Percentiles rank a stretch among this genome's conserved stretches.
Conservation (phyloP, 2,113 vertebrate genomes). For the Cyphomyrus discorhynchus region DNA sequence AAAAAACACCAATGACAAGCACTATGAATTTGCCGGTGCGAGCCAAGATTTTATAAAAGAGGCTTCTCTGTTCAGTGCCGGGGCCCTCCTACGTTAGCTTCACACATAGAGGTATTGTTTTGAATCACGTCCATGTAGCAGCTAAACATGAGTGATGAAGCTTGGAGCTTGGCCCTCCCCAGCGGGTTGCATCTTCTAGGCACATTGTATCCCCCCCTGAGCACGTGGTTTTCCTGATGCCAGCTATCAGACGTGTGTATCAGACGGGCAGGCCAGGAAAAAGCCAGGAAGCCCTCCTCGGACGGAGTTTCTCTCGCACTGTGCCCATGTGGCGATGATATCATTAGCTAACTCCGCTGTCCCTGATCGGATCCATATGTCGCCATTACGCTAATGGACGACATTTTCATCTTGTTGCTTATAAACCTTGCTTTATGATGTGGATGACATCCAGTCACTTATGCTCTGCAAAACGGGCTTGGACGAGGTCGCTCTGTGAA, state of each 20-base stretch:
- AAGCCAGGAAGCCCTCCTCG: conserved; percentile 29
- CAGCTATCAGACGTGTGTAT: conserved; percentile 20
- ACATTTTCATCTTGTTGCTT: conserved; percentile 14
- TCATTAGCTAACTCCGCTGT: conserved; percentile 34
- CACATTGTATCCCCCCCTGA: conserved; percentile 7
- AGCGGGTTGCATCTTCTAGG: conserved; percentile 19
- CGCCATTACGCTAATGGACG: not conserved
- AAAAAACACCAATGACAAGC: not conserved
- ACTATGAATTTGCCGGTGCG: not conserved
- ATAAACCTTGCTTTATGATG: not conserved
- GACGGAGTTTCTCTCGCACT: conserved; percentile 24
- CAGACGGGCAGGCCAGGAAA: conserved; percentile 26
- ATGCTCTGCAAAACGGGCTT: not conserved
- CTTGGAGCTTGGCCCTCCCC: conserved; percentile 8
- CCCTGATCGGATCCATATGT: conserved; percentile 41
- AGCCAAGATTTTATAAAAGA: not conserved
- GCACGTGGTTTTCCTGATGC: conserved; percentile 19
- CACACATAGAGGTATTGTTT: not conserved
- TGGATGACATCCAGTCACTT: conserved; percentile 2
- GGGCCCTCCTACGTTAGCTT: not conserved
- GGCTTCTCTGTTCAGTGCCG: not conserved
- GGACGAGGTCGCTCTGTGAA: not conserved
- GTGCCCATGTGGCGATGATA: conserved; percentile 38
- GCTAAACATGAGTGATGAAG: not conserved
- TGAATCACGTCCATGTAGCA: not conserved